Conservation (phyloP, 1,140 invertebrate genomes). For the Drosophila sp. region DNA sequence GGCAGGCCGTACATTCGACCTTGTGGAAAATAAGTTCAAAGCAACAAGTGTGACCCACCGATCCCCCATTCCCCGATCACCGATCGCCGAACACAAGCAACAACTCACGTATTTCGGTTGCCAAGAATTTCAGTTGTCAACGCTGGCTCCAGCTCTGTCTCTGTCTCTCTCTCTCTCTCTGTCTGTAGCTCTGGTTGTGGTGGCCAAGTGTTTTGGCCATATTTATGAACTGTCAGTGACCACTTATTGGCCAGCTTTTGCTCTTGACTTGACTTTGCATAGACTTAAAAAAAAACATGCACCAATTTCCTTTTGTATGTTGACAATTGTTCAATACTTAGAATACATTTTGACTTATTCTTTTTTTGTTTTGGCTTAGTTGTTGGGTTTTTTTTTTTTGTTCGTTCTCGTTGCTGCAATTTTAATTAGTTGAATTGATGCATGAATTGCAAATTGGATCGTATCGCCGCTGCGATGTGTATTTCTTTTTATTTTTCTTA, state of each 20-base stretch:
- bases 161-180: neutral
- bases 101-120: constrained; percentile 61
- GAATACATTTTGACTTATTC: constrained; percentile 47
- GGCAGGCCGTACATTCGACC: constrained; percentile 57
- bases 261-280: constrained; percentile 70
- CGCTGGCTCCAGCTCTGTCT: constrained; percentile 7
- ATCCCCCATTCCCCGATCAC: constrained; percentile 39
- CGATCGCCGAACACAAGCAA: neutral
- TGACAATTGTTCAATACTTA: constrained; percentile 63
- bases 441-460: constrained; percentile 59
- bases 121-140: constrained; percentile 59
- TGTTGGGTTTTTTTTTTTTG: neutral
- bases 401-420: constrained; percentile 15
- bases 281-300: constrained; percentile 27
- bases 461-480: constrained; percentile 36
- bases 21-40: constrained; percentile 79
- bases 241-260: constrained; percentile 55
- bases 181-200: neutral
- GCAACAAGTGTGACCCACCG: constrained; percentile 77
- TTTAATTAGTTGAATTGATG: constrained; percentile 68
- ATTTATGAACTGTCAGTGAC: constrained; percentile 69
- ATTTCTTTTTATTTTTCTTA: constrained; percentile 31
- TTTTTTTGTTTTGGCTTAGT: constrained; percentile 27
- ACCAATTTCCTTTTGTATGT: constrained; percentile 61
- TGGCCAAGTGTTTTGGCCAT: constrained; percentile 67